Evolutionary conservation across 2,797 vertebrate genomes (phyloP), one percentile per base, ranked within the genome.

Genomic region (Crax fasciolata): DNA sequence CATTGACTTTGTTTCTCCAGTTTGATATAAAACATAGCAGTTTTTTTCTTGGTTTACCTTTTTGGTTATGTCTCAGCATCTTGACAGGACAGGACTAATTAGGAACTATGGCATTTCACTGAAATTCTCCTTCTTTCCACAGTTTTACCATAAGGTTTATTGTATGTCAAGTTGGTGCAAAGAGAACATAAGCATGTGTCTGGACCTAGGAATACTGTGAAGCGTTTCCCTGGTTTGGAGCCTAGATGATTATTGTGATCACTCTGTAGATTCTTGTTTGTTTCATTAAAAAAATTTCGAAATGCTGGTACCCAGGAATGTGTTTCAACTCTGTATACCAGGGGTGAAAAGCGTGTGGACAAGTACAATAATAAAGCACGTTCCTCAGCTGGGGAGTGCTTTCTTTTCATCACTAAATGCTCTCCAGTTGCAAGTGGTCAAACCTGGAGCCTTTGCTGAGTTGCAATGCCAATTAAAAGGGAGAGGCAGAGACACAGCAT

Each of bases 1-100:
- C 94, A 95, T 89, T 95, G 95, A 94, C 90, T 97, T 93, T 90
- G 88, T 94, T 94, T 95, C 77, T 14, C 23, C 51, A 39, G 62
- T 51, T 71, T 41, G 49, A 71, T 52, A 91, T 25, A 75, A 92
- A 89, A 63, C 79, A 86, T 55, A 68, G 28, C 87, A 62, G 79
- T 89, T 83, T 61, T 82, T 65, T 57, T 48, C 20, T 73, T 65
- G 30, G 15, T 93, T 93, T 91, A 87, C 74, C 51, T 88, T 91
- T 92, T 86, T 88, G 71, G 66, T 88, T 91, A 16, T 73, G 35
- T 59, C 51, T 87, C 43, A 73, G 51, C 63, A 68, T 30, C 57
- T 67, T 92, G 77, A 82, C 57, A 93, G 84, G 70, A 87, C 30
- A 44, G 59, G 61, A 90, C 91, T 91, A 88, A 94, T 93, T 82